Percentiles rank a stretch among this genome's conserved stretches.
These are phyloP conservation scores for Ovis aries DNA, from an alignment of 2,113 vertebrate species.

Conservation along the genomic window ARS-UI_Ramb_v3.0 NC_056057.1:54636501-54637000, in stretches of 20 bases:
- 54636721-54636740: not conserved
- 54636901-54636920: not conserved
- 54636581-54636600: not conserved
- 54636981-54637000: not conserved
- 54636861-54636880: not conserved
- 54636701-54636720: not conserved
- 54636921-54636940: not conserved
- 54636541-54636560: not conserved
- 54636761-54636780: not conserved
- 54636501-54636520: not conserved
- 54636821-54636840: not conserved
- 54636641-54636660: not conserved
- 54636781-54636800: not conserved
- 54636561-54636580: not conserved
- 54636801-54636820: not conserved
- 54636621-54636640: not conserved
- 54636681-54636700: not conserved
- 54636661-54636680: not conserved
- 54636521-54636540: not conserved
- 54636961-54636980: not conserved
- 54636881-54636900: not conserved
- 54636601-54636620: not conserved
- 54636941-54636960: not conserved
- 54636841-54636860: not conserved
- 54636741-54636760: not conserved